Percentiles rank a stretch among this genome's conserved stretches.
Conservation (phyloP, 1,140 invertebrate genomes). For the Aphelenchoides avenae region DNA sequence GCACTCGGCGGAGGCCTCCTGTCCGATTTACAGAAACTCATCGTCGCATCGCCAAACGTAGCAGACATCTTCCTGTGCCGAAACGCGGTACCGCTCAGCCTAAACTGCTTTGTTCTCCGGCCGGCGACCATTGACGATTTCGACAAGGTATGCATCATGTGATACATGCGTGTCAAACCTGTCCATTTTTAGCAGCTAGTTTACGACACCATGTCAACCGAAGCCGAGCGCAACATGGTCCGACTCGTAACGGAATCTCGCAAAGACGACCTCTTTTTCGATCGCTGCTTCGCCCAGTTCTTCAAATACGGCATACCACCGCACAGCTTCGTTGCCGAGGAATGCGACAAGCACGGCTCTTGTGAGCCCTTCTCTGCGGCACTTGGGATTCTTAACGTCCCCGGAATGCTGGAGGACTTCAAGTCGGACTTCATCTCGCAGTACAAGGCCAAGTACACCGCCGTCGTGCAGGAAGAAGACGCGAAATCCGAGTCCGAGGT, state of each 20-base stretch:
- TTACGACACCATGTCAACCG: constrained; percentile 15
- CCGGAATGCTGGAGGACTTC: not conserved
- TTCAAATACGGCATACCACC: constrained; percentile 36
- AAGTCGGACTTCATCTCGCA: not conserved
- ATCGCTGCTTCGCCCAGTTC: constrained; percentile 28
- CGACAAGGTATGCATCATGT: constrained; percentile 20
- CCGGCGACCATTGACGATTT: constrained; percentile 22
- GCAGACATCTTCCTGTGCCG: constrained; percentile 36
- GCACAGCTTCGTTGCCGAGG: constrained; percentile 28
- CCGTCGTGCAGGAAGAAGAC: not conserved
- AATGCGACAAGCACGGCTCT: not conserved
- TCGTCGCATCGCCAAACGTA: constrained; percentile 33
- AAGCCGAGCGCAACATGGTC: constrained; percentile 12
- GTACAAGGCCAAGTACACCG: constrained; percentile 9
- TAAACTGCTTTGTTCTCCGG: constrained; percentile 36
- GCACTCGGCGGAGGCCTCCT: constrained; percentile 36
- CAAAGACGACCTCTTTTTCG: constrained; percentile 41
- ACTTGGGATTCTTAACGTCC: not conserved
- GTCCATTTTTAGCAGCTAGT: constrained; percentile 21
- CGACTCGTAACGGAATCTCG: constrained; percentile 10
- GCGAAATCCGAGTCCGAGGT: not conserved
- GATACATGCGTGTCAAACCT: constrained; percentile 1
- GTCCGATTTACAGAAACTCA: constrained; percentile 35
- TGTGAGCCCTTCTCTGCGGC: not conserved
- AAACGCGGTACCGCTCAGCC: constrained; percentile 29